These are phyloP conservation scores for Nesidiocoris tenuis DNA, from an alignment of 2,888 invertebrate species.

Conservation along the genomic window DNA sequence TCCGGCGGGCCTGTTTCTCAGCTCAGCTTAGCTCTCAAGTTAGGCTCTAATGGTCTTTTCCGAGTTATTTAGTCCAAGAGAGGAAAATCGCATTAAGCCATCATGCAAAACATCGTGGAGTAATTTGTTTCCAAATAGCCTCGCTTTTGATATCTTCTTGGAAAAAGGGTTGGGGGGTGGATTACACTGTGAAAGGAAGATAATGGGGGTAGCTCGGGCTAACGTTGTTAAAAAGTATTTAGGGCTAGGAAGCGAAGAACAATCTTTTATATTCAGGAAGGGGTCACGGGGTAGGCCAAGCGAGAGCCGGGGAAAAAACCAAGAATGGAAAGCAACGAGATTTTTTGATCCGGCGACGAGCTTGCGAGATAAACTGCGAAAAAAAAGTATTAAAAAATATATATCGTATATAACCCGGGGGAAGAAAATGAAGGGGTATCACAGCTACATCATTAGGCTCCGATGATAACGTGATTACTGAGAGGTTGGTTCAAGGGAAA, in stretches of 20 bases:
- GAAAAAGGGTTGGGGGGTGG: conserved; percentile 18
- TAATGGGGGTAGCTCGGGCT: conserved; percentile 4
- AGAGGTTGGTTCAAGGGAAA: conserved; percentile 6
- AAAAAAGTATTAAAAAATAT: conserved; percentile 8
- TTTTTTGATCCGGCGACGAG: conserved; percentile 28
- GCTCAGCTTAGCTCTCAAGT: conserved; percentile 3
- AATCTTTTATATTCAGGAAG: conserved; percentile 32
- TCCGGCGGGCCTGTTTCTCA: background rate
- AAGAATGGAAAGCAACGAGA: conserved; percentile 15
- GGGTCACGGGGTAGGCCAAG: background rate
- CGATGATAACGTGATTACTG: conserved; percentile 42
- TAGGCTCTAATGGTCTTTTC: conserved; percentile 40
- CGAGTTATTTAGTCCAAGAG: conserved; percentile 35
- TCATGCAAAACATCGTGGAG: conserved; percentile 35
- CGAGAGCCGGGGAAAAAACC: background rate
- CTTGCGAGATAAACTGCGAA: conserved; percentile 22
- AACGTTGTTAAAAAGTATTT: conserved; percentile 39
- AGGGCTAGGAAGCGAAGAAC: conserved; percentile 26
- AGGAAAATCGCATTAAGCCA: conserved; percentile 35
- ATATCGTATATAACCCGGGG: conserved; percentile 9
- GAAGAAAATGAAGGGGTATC: conserved; percentile 27
- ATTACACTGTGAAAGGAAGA: background rate
- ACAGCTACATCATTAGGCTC: conserved; percentile 41
- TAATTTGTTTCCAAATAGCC: conserved; percentile 37
- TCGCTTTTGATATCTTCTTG: conserved; percentile 30